Percentiles rank a stretch among this genome's conserved stretches.
Evolutionary conservation across 2,797 vertebrate species (phyloP).

Genomic region (Sebastes variabilis): DNA sequence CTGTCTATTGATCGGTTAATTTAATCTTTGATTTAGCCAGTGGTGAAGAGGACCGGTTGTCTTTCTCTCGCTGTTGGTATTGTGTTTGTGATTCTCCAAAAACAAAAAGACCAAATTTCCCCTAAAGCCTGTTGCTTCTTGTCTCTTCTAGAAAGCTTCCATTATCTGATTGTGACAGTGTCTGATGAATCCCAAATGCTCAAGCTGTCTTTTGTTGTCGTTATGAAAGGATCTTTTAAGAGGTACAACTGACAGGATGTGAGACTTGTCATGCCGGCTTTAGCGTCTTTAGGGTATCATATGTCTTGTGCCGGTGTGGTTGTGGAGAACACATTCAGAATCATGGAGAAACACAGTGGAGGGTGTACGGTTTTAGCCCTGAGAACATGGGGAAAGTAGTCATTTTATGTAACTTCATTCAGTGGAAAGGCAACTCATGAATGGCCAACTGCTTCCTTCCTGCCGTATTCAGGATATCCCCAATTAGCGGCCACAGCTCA

Average conservation of each 20-base stretch:
- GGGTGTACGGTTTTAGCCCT: not conserved
- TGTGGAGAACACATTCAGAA: not conserved
- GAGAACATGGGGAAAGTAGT: not conserved
- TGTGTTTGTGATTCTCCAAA: too few relatives aligned
- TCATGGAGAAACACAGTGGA: not conserved
- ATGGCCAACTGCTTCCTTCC: slow-evolving; percentile 29
- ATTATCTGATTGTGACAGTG: not conserved
- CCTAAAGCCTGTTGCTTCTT: not conserved
- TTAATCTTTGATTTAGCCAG: not conserved
- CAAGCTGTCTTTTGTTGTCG: slow-evolving; percentile 1
- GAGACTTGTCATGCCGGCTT: not conserved
- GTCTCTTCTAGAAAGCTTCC: not conserved
- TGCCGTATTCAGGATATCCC: slow-evolving; percentile 33
- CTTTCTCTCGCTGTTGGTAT: not conserved
- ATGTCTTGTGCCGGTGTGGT: not conserved
- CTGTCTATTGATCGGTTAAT: not conserved
- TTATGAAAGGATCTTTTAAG: slow-evolving; percentile 23
- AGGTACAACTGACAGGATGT: not conserved
- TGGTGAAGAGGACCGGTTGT: not conserved
- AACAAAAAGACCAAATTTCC: not conserved
- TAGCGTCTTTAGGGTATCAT: not conserved
- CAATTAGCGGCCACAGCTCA: slow-evolving; percentile 10
- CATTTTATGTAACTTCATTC: not conserved
- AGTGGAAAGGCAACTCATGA: not conserved
- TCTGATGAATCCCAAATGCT: slow-evolving; percentile 19